Evolutionary conservation across 2,797 vertebrate genomes (phyloP).

Genomic region (Otus scops): DNA sequence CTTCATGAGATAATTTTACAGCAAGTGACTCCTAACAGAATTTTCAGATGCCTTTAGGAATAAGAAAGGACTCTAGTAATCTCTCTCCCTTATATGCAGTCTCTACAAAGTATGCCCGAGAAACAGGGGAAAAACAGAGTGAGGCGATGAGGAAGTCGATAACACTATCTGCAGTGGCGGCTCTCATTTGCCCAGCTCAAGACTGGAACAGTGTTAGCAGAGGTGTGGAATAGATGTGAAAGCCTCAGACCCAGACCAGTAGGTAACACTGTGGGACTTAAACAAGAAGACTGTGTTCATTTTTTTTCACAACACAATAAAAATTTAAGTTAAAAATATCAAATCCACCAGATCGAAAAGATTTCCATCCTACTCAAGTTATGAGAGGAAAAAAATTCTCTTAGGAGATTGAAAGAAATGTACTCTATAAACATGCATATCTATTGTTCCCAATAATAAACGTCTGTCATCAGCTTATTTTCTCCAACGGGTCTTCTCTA

Average conservation of each 20-base stretch:
- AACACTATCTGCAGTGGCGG: fast-evolving
- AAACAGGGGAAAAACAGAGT: not conserved
- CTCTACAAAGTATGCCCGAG: not conserved
- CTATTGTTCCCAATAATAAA: not conserved
- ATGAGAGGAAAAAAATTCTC: not conserved
- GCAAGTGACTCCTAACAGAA: not conserved
- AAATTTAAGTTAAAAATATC: not conserved
- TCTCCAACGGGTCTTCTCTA: not conserved
- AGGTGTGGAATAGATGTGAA: not conserved
- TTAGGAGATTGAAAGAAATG: not conserved
- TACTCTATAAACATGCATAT: not conserved
- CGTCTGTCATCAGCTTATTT: not conserved
- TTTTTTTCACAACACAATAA: not conserved
- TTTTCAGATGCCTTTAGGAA: not conserved
- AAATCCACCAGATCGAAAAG: not conserved
- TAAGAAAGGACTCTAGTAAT: not conserved
- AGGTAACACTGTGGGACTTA: not conserved
- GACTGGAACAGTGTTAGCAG: not conserved
- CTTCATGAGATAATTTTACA: not conserved
- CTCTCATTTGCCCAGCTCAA: not conserved
- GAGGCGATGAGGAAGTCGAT: not conserved
- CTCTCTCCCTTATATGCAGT: not conserved
- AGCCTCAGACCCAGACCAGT: not conserved
- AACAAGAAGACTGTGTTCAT: not conserved
- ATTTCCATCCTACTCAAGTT: not conserved